Conservation (phyloP, 2,113 vertebrate genomes). For the Acrocephalus kingi region DNA sequence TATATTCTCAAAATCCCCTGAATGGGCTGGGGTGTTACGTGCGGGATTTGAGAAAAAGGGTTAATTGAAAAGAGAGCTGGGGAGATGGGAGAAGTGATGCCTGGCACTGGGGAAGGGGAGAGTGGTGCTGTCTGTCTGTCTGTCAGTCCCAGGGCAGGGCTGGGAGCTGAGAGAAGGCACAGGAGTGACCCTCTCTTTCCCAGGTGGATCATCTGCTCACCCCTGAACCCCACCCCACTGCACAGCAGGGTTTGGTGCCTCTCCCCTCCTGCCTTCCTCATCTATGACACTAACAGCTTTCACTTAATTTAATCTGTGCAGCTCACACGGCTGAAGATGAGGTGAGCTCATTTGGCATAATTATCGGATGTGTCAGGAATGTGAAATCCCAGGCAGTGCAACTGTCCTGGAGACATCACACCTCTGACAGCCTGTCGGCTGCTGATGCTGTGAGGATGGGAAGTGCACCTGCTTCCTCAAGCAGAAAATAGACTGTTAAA, state of each 20-base stretch:
- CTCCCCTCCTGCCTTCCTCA: not conserved
- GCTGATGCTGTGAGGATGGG: slow-evolving; percentile 23
- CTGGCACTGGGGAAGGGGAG: not conserved
- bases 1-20: not conserved
- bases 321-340: slow-evolving; percentile 45
- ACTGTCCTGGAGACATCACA: slow-evolving; percentile 64
- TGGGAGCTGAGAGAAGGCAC: not conserved
- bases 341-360: slow-evolving; percentile 72
- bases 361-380: slow-evolving; percentile 67
- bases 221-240: not conserved
- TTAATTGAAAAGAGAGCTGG: slow-evolving; percentile 30
- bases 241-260: accelerated
- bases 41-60: not conserved
- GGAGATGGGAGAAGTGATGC: not conserved
- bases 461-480: slow-evolving; percentile 67
- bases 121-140: not conserved
- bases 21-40: not conserved
- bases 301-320: slow-evolving; percentile 24
- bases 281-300: not conserved
- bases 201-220: not conserved
- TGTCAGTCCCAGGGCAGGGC: accelerated
- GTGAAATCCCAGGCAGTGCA: slow-evolving; percentile 48
- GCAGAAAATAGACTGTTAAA: slow-evolving; percentile 70
- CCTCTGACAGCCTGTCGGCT: slow-evolving; percentile 56
- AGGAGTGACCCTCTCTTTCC: not conserved